Evolutionary conservation across 2,888 invertebrate species (phyloP), one percentile per base, ranked within the genome.

Genomic region (Graphium colonna): DNA sequence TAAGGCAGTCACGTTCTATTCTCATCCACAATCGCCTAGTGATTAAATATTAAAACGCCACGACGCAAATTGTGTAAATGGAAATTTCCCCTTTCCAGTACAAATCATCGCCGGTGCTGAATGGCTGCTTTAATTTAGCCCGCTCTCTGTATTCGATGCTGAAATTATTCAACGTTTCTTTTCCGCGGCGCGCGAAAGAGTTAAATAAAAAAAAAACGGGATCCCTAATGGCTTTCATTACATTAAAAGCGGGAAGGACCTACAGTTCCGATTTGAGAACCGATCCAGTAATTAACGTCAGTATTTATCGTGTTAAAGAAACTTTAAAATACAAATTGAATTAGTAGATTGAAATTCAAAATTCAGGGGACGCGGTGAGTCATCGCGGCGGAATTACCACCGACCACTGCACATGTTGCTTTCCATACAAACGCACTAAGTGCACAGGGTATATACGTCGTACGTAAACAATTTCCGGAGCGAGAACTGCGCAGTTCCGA

Each of bases 121-220:
- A 31, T 28, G n/a, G 12, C 8, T 16, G 8, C 16, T 13, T 47
- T 47, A 40, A 48, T 31, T 39, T n/a, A 28, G 40, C n/a, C 48
- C 10, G 38, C 28, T 9, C 21, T 8, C 39, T 15, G 41, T 16
- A 38, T 40, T 40, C 12, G 36, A 36, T 12, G n/a, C 36, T 12
- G 13, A n/a, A 36, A 36, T 36, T 10, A 36, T 36, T 36, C 36
- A 36, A 13, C 13, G 12, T 36, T 12, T 36, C 36, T n/a, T 36
- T n/a, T 13, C n/a, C 36, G 12, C 5, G 4, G 36, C 12, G 36
- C 36, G 12, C 21, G 2, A 36, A 36, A 36, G 36, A 36, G 36
- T 36, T 36, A 36, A 36, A 12, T 36, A 12, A 7, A 13, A 36
- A 36, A 12, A 36, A 36, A 21, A 21, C 3, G 3, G 21, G 21